These are phyloP conservation scores for Callyntrura guangdongensis DNA, from an alignment of 2,888 invertebrate species.

Conservation along the genomic window DNA sequence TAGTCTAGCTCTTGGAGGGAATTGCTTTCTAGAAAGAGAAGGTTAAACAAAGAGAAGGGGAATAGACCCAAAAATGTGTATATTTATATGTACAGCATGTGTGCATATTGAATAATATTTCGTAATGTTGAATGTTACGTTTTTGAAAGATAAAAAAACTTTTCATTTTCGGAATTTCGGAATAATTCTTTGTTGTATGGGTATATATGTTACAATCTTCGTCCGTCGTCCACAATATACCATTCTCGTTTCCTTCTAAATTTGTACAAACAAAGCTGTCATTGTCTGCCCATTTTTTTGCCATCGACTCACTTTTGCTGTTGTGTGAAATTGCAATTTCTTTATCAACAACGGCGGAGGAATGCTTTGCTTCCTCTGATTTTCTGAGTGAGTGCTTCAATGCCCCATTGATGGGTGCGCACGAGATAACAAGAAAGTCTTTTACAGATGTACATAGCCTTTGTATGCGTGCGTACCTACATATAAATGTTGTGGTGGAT, in stretches of 20 bases:
- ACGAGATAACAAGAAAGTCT: background rate
- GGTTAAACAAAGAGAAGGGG: background rate
- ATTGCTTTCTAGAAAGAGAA: background rate
- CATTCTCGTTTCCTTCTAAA: background rate
- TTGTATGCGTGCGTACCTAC: background rate
- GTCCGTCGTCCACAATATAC: too few relatives aligned
- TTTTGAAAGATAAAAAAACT: background rate
- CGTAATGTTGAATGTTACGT: background rate
- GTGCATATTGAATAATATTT: too few relatives aligned
- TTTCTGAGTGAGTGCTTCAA: conserved; percentile 54
- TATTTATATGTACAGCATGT: background rate
- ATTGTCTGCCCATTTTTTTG: background rate
- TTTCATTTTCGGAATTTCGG: too few relatives aligned
- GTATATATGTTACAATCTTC: too few relatives aligned
- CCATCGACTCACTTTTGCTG: background rate
- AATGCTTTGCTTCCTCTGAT: conserved; percentile 47
- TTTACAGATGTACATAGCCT: background rate
- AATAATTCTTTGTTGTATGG: too few relatives aligned
- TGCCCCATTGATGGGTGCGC: conserved; percentile 49
- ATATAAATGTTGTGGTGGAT: background rate
- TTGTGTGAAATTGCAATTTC: conserved; percentile 50
- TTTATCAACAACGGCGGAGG: background rate
- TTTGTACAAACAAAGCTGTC: background rate
- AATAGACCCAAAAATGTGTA: too few relatives aligned
- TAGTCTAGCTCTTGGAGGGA: background rate